Evolutionary conservation across 2,113 vertebrate genomes (phyloP), one percentile per base, ranked within the genome.

Genomic region (Sialia sialis): DNA sequence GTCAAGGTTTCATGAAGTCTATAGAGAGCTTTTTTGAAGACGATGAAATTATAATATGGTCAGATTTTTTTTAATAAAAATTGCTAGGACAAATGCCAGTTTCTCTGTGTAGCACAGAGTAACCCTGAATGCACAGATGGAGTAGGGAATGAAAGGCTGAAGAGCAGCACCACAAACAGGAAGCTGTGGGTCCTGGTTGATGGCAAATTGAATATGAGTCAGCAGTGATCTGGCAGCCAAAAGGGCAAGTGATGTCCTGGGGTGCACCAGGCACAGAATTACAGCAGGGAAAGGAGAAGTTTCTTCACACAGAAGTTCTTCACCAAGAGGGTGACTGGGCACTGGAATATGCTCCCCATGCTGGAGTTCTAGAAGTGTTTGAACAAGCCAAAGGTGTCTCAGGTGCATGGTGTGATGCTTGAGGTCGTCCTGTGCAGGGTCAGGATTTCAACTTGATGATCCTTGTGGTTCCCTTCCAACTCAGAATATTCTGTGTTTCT

Each of bases 161-260:
- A 36, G 32, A 38, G 32, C 36, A 59, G 27, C 22, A 29, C 27
- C 52, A 26, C 26, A 43, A 48, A 22, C 3, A 36, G 14, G 8
- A 13, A 48, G 13, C 9, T 56, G 30, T 0, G 0, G 4, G 11
- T 48, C 34, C 34, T 79, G 26, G 21, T 25, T 0, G 0, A 17
- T 19, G 12, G 18, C 38, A 59, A 44, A 20, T 13, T 67, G 16
- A 32, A 16, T 32, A 6, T 13, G 18, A 29, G 44, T 66, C 59
- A 59, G 27, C 22, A 67, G 52, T n/a, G 10, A 7, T 27, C 44
- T 9, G 59, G 19, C 38, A 66, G 44, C 59, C 44, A n/a, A 30
- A 8, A 58, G 32, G 18, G 44, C 36, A 58, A 58, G 2, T 3
- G 4, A 4, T 66, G 15, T 58, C 36, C 21, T 58, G 67, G 15